Base-by-base conservation (phyloP, 2,113 vertebrate genomes). In the Carlito syrichta region DNA sequence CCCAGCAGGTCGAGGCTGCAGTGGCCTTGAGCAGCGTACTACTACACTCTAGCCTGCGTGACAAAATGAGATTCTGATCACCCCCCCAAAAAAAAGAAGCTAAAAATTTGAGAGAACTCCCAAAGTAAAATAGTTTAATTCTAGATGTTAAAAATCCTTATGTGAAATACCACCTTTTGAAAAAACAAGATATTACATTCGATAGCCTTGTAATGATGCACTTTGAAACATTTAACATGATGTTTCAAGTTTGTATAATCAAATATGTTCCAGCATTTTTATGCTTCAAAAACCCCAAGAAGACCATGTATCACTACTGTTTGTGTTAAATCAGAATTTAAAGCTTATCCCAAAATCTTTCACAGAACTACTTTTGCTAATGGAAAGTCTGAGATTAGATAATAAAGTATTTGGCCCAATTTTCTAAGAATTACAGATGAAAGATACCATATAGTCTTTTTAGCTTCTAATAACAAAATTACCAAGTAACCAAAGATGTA, bases 361-460 rank as follows among this genome's bases (percentile, higher is more conserved):
- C 43, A 78, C 30, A 94, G 81, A 84, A 86, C 83, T 89, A 35
- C 58, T 66, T 91, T 73, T 84, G 19, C 32, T 60, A 35, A 56
- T 23, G 43, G 19, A 73, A 82, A 52, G 4, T 92, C 43, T 77
- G 48, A 82, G 62, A 84, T 68, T 79, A 92, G 23, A 77, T 79
- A 83, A 50, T 62, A 56, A 76, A 82, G 32, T 91, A 12, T 93
- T 91, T 38, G 25, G 4, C 38, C 22, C 38, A 43, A 22, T 96
- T 95, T 95, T 82, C 69, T 88, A 56, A 83, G 94, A 85, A 78
- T 84, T 90, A 40, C 9, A 87, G 63, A 93, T 97, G 83, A 2
- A 86, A 96, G 30, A 68, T 86, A 95, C 20, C 88, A 92, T 62
- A 38, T 54, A 9, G 5, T 25, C 9, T 45, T 84, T 89, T 84